These are phyloP conservation scores for Fregata magnificens DNA, from an alignment of 2,113 vertebrate species.

Conservation along the genomic window DNA sequence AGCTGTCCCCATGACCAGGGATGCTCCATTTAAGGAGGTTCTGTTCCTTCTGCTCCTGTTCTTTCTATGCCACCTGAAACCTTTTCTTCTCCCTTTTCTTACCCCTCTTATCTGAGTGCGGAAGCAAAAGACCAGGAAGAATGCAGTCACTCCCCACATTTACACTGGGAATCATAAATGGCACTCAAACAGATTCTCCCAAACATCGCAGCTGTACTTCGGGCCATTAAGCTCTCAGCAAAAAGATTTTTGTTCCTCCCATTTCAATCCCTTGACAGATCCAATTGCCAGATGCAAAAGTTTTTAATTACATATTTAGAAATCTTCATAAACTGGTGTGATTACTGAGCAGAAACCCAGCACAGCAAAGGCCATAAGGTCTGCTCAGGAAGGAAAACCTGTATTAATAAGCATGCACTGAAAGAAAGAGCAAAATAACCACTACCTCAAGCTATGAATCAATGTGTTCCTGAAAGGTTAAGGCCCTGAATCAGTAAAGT, in stretches of 20 bases:
- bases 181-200: background rate
- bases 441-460: background rate
- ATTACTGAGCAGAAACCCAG: slow-evolving; percentile 1
- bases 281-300: background rate
- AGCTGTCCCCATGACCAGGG: background rate
- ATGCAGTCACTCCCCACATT: background rate
- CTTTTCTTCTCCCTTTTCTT: background rate
- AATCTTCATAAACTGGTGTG: slow-evolving; percentile 15
- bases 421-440: background rate
- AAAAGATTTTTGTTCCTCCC: slow-evolving; percentile 2
- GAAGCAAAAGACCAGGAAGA: background rate
- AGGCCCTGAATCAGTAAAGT: background rate
- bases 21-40: background rate
- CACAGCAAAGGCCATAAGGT: background rate
- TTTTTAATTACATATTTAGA: slow-evolving; percentile 37
- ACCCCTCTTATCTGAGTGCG: background rate
- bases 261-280: background rate
- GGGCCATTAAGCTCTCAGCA: background rate
- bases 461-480: background rate
- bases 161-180: background rate
- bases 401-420: background rate
- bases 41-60: background rate
- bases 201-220: background rate
- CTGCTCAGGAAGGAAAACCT: background rate
- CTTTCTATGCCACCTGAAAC: background rate